phyloP scores from a whole-genome alignment of 92 coral and sea anemone species.

The Phenganax marumi region DNA sequence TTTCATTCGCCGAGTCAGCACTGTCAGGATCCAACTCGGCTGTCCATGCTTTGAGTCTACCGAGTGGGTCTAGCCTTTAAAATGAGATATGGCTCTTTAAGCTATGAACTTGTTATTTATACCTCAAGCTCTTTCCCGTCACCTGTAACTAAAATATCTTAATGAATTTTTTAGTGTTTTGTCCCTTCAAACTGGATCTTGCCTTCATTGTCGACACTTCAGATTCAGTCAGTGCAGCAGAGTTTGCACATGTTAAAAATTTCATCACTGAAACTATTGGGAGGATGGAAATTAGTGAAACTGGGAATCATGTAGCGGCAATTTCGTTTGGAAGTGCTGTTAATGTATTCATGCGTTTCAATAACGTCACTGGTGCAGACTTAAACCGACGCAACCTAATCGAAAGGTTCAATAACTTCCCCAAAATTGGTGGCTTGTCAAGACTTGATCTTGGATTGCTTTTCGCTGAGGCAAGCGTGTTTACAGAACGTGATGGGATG shows the following conservation, averaged over 20 bases:
- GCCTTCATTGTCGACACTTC: constrained; percentile 37
- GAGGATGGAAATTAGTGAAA: constrained; percentile 31
- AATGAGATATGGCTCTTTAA: neutral
- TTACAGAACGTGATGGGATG: constrained; percentile 25
- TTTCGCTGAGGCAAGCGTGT: constrained; percentile 13
- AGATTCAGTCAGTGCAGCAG: constrained; percentile 3
- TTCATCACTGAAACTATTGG: constrained; percentile 23
- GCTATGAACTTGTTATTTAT: neutral
- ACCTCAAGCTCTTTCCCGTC: neutral
- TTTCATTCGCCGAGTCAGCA: no score
- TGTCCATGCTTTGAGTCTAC: no score
- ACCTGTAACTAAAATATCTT: neutral
- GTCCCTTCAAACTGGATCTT: constrained; percentile 41
- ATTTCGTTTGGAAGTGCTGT: constrained; percentile 27
- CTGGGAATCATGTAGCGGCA: constrained; percentile 36
- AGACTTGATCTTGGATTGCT: constrained; percentile 41
- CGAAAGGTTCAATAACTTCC: neutral
- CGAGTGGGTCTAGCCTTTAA: no score
- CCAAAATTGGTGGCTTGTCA: constrained; percentile 10
- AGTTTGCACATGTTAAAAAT: neutral
- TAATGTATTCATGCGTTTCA: constrained; percentile 32
- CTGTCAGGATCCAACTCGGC: no score
- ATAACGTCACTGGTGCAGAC: constrained; percentile 6
- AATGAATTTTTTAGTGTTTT: neutral
- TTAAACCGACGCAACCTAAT: constrained; percentile 12